Evolutionary conservation across 2,797 vertebrate genomes (phyloP), one percentile per base, ranked within the genome.

Genomic region (Spinus olivaceus): DNA sequence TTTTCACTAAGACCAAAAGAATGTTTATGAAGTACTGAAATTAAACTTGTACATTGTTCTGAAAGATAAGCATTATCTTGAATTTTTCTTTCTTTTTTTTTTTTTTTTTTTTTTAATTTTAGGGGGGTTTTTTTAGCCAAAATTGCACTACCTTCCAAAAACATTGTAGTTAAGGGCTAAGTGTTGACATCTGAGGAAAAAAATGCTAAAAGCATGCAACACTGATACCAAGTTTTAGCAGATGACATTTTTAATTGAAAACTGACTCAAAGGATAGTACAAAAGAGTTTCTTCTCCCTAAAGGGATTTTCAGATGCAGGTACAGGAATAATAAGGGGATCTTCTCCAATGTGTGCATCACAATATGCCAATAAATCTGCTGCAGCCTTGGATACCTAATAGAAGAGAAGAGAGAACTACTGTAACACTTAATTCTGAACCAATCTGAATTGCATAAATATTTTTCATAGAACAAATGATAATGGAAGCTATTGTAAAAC

Each of bases 261-360:
- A 69, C 32, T 86, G 70, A 97, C 96, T 99, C 98, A 99, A 98
- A 99, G 99, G 97, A 99, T 99, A 97, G 98, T 98, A 97, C 99
- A 99, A 98, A 99, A 99, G 96, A 99, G 99, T 98, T 99, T 99
- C 98, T 99, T 99, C 99, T 99, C 99, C 92, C 99, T 97, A 98
- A 99, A 99, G 14, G 99, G 99, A 98, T 99, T 99, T 98, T 99
- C 99, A 2, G 99, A 99, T 32, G 99, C 99, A 20, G 99, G 99
- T 90, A 99, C 99, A 10, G 99, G 99, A 93, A 99, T 98, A 95
- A 99, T 99, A 96, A 99, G 99, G 10, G 99, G 99, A 97, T 99
- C 99, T 96, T 99, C 99, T 73, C 98, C 98, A 97, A 99, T 98
- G 89, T 99, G 99, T 74, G 99, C 99, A 56, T 99, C 99, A 39